phyloP scores from a whole-genome alignment of 1,140 invertebrate species.

The Drosophila pruinosa region DNA sequence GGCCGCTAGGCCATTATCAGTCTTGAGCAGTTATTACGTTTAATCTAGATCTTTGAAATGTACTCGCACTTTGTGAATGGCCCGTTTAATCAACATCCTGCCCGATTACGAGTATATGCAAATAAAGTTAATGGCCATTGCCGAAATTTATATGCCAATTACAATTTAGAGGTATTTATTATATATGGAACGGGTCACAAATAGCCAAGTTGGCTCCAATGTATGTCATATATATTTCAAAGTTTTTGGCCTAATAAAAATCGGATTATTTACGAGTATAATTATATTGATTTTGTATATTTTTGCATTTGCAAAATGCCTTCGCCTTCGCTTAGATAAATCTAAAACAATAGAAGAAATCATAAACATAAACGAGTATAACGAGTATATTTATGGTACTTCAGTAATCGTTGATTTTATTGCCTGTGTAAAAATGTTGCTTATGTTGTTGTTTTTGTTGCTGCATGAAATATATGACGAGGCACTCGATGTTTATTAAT shows the following conservation, averaged over 20 bases:
- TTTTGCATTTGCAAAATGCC: slow-evolving; percentile 9
- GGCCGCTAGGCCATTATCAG: slow-evolving; percentile 38
- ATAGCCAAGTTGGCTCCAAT: too few relatives aligned
- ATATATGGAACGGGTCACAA: neutral
- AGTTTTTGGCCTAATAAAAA: too few relatives aligned
- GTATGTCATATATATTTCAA: neutral
- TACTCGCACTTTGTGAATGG: slow-evolving; percentile 22
- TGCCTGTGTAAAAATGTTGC: slow-evolving; percentile 49
- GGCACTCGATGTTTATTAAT: slow-evolving; percentile 63
- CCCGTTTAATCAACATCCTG: slow-evolving; percentile 67
- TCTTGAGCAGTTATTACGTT: slow-evolving; percentile 46
- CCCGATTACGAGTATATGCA: slow-evolving; percentile 63
- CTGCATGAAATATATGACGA: slow-evolving; percentile 34
- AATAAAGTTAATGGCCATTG: slow-evolving; percentile 57
- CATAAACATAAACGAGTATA: slow-evolving; percentile 41
- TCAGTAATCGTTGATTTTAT: slow-evolving; percentile 67
- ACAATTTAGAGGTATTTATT: slow-evolving; percentile 8
- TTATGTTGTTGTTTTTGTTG: slow-evolving; percentile 24
- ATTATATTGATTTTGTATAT: slow-evolving; percentile 10
- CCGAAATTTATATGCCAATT: slow-evolving; percentile 30
- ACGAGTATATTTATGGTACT: slow-evolving; percentile 77
- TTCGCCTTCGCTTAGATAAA: slow-evolving; percentile 32
- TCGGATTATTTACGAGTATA: neutral
- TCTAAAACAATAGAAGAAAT: slow-evolving; percentile 31
- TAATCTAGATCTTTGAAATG: slow-evolving; percentile 63